A percentile compares a stretch with the other conserved stretches of the same genome.
phyloP scores from a whole-genome alignment of 2,113 vertebrate genomes.

The Gymnorhina tibicen region DNA sequence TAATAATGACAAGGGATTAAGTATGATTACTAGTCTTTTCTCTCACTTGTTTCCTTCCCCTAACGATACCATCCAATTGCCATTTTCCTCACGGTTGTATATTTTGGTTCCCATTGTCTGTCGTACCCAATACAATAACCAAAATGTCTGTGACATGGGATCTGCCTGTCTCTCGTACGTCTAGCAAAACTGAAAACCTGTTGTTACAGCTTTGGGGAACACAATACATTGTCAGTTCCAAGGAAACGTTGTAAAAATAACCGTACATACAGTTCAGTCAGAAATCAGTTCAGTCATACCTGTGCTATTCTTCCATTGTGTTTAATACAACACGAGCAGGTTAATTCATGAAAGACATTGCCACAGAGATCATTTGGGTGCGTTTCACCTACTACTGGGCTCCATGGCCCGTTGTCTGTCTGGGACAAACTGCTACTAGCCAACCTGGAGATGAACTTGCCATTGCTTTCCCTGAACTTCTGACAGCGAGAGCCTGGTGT shows the following conservation, averaged over 20 bases:
- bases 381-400: not conserved
- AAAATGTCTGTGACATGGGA: not conserved
- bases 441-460: not conserved
- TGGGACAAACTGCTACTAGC: not conserved
- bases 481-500: not conserved
- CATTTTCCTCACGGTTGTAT: not conserved
- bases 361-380: not conserved
- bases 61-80: not conserved
- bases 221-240: not conserved
- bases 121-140: not conserved
- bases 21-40: conserved; percentile 16
- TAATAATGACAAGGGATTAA: conserved; percentile 48
- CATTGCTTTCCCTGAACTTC: not conserved
- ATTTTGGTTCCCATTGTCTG: conserved; percentile 1
- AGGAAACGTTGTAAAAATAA: not conserved
- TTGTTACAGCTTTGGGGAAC: not conserved
- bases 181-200: conserved; percentile 8
- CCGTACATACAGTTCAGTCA: not conserved
- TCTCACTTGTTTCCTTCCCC: not conserved
- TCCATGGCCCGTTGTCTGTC: not conserved
- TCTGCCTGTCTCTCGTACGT: not conserved
- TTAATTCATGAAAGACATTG: not conserved
- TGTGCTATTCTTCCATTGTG: not conserved
- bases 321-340: not conserved
- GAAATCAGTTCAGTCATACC: not conserved